Base-by-base conservation (phyloP, 1,140 invertebrate species). In the Bacillus rossius region DNA sequence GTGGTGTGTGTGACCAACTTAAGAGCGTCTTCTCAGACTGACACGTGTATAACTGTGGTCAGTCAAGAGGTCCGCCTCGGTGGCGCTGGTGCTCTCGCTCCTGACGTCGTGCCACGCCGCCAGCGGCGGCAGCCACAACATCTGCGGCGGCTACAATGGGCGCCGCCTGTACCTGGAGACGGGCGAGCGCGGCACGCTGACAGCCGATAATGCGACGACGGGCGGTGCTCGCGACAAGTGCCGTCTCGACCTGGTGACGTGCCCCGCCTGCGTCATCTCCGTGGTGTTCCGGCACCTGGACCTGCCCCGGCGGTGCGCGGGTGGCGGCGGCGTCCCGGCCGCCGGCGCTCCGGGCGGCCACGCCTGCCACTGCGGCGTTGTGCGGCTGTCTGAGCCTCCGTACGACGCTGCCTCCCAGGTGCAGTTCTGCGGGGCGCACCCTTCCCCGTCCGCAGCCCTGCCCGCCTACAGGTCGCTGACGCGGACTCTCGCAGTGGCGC, bases 371-470 rank as follows among this genome's bases (percentile, higher is more conserved):
- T 87, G 84, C 63, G 85, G 87, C 65, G 84, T 86, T 65, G 76
- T 88, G 3, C 82, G 82, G 77, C 75, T 88, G 43, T 81, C 83
- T 29, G 84, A 88, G 67, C 84, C 84, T 8, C 81, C 83, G 0
- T 86, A 85, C 64, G 81, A 85, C 59, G 78, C 82, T 40, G 77
- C 79, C 8, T 84, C 79, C 1, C 82, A 78, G 0, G 77, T 81
- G 55, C 78, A 82, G 20, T 84, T 81, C 61, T 86, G 84, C 59
- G 82, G 83, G 2, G 52, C 62, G 51, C 40, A 61, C 55, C 59
- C 57, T 62, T 47, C 65, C 57, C 69, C 80, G 40, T 72, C 66
- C 43, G 63, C 58, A 50, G 70, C 61, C 19, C 51, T 72, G 22
- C 72, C 79, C 25, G 71, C 74, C 2, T 87, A 85, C 64, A 75